phyloP scores from a whole-genome alignment of 2,113 vertebrate species.

The Chionis minor region DNA sequence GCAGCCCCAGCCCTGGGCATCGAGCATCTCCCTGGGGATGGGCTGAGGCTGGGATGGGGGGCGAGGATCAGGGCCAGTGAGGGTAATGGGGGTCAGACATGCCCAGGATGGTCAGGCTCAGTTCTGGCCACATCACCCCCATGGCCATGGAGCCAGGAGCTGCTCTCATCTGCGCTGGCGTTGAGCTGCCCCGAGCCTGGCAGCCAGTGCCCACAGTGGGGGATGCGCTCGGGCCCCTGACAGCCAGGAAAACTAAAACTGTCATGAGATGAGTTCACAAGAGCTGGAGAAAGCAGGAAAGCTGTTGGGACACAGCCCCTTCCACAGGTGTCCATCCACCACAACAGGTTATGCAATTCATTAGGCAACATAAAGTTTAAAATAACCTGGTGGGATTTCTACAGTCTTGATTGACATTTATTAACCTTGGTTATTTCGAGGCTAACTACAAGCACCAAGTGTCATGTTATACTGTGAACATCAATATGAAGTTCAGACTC shows the following conservation, averaged over 20 bases:
- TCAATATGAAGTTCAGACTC: background rate
- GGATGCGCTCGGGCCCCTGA: background rate
- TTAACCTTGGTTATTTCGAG: background rate
- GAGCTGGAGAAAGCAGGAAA: background rate
- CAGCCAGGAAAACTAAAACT: background rate
- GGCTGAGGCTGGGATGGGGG: background rate
- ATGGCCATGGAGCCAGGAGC: background rate
- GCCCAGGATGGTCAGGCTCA: background rate
- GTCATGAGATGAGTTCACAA: background rate
- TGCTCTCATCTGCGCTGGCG: rapidly evolving
- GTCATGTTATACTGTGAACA: background rate
- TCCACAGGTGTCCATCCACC: background rate
- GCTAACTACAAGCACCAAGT: background rate
- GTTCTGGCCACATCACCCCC: background rate
- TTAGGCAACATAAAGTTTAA: background rate
- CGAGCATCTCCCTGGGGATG: rapidly evolving
- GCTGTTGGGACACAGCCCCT: rapidly evolving
- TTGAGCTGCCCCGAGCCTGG: background rate
- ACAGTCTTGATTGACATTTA: background rate
- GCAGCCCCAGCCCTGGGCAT: background rate
- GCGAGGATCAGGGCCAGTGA: background rate
- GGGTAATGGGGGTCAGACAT: background rate
- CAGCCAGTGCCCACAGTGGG: rapidly evolving
- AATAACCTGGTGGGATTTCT: background rate
- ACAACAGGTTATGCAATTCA: background rate